Base-by-base conservation (phyloP, 1,140 invertebrate genomes). In the Lordiphosa mommai region DNA sequence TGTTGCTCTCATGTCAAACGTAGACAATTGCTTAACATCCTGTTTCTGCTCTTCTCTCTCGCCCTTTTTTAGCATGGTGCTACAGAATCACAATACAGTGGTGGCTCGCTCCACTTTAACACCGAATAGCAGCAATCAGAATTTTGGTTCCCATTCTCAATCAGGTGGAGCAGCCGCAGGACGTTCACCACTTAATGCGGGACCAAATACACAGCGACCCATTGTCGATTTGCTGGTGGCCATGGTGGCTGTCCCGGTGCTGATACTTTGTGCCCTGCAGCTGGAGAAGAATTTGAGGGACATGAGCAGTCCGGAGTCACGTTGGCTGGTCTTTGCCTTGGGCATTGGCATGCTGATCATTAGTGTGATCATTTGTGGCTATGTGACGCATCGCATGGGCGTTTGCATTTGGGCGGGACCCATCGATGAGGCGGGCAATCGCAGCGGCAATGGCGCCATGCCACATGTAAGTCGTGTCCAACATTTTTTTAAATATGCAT, bases 401-500 rank as follows among this genome's bases (percentile, higher is more conserved):
- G 87, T 88, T 27, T 88, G 87, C 68, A 86, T 87, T 27, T 88
- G 87, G 87, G 84, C 87, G 14, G 87, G 87, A 10, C 87, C 87
- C 53, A 84, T 88, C 13, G 87, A 88, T 38, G 87, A 87, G 53
- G 56, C 79, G 34, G 85, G 82, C 33, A 88, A 88, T 58, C 66
- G 77, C 1, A 44, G 51, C n/a, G 48, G 61, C 43, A 82, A 47
- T 10, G 63, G 71, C 7, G 48, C 49, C 17, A 43, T 88, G 29
- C 57, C 58, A 17, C 77, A 88, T 46, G 86, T 88, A 37, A 88
- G 86, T 71, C 1, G 4, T 8, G 30, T 12, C 9, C 17, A 9
- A 4, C 1, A 4, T 3, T 40, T 10, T n/a, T 9, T n/a, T 13
- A 38, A 12, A 10, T n/a, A n/a, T n/a, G n/a, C n/a, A n/a, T n/a